phyloP scores from a whole-genome alignment of 2,113 vertebrate species.

The Sylvietta virens region DNA sequence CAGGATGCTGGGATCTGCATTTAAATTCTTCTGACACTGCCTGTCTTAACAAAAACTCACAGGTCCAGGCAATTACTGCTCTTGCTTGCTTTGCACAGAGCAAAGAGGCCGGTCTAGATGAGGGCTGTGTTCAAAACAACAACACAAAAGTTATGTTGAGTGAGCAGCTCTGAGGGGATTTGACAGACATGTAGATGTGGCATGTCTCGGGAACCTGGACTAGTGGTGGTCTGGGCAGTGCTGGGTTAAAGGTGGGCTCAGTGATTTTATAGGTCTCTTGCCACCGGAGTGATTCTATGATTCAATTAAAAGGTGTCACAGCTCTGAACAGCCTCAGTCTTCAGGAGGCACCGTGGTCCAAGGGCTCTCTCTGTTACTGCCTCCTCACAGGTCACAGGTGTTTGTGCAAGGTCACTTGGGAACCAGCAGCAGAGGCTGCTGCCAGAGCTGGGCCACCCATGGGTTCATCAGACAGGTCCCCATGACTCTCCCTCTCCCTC shows the following conservation, averaged over 20 bases:
- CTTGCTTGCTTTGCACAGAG: background rate
- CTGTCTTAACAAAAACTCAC: background rate
- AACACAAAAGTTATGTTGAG: background rate
- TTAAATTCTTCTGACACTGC: background rate
- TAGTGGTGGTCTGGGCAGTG: background rate
- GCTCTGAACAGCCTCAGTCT: background rate
- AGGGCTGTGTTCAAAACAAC: background rate
- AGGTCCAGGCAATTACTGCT: background rate
- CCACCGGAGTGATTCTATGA: too few relatives aligned
- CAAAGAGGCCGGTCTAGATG: background rate
- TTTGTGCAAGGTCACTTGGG: background rate
- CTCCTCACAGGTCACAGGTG: background rate
- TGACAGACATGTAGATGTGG: background rate
- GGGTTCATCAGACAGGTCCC: background rate
- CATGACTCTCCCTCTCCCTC: background rate
- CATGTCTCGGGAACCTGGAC: background rate
- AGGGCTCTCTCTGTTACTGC: background rate
- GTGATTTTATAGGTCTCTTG: background rate
- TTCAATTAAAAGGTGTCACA: background rate
- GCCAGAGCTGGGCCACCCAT: background rate
- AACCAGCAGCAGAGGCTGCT: background rate
- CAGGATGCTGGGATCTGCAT: conserved; percentile 24
- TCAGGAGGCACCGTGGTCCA: rapidly evolving
- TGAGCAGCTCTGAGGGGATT: background rate
- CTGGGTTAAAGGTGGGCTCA: background rate